A percentile compares a stretch with the other conserved stretches of the same genome.
Conservation (phyloP, 2,888 invertebrate genomes). For the Microctonus aethiopoides region DNA sequence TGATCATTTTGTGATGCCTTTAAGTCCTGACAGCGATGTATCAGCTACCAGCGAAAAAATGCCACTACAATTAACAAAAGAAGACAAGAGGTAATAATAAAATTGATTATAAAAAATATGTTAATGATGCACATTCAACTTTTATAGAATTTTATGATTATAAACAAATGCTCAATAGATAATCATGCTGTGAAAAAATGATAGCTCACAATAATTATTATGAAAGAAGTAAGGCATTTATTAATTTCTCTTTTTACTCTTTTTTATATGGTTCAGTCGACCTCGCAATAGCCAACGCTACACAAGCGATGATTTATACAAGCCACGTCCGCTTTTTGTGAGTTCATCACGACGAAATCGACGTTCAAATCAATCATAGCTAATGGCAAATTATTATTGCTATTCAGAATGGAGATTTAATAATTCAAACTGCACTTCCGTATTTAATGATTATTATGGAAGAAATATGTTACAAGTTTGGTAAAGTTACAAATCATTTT, state of each 20-base stretch:
- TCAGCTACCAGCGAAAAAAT: conserved; percentile 63
- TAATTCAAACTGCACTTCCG: background rate
- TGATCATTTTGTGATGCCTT: conserved; percentile 64
- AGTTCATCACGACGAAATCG: conserved; percentile 69
- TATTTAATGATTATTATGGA: background rate
- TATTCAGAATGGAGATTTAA: conserved; percentile 45
- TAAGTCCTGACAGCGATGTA: conserved; percentile 66
- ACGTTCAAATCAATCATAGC: conserved; percentile 66
- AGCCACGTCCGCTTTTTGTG: conserved; percentile 73
- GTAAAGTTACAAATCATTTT: background rate
- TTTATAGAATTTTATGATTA: too few relatives aligned
- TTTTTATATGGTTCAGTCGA: conserved; percentile 50
- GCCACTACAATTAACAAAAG: conserved; percentile 52
- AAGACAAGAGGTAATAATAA: conserved; percentile 58
- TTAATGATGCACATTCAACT: background rate
- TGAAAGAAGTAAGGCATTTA: too few relatives aligned
- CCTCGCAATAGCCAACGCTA: conserved; percentile 71
- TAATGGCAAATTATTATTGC: conserved; percentile 38
- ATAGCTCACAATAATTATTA: background rate
- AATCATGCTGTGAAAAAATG: too few relatives aligned
- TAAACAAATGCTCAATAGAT: too few relatives aligned
- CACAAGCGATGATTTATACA: conserved; percentile 78
- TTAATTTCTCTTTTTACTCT: background rate
- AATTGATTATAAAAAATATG: background rate
- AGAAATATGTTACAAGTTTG: background rate